phyloP scores from a whole-genome alignment of 2,888 invertebrate species.

The Agrypnus murinus region DNA sequence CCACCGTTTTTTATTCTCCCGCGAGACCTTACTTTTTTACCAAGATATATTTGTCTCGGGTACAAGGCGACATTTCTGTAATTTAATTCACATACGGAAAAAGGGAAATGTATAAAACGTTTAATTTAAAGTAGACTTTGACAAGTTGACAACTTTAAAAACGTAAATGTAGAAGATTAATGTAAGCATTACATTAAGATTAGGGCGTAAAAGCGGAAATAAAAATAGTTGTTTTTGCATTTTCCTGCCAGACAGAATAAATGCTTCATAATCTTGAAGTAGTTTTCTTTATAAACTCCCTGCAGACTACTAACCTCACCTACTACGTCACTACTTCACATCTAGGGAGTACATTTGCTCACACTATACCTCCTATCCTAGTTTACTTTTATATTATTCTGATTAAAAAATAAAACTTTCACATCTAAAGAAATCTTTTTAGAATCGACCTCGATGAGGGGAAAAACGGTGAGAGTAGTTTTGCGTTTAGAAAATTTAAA shows the following conservation, averaged over 20 bases:
- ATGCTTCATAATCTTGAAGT: slow-evolving; percentile 37
- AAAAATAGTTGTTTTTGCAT: slow-evolving; percentile 34
- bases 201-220: not conserved
- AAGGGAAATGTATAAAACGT: not conserved
- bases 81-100: no score
- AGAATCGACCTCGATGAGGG: no score
- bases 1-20: slow-evolving; percentile 18
- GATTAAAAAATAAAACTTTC: slow-evolving; percentile 1
- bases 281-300: slow-evolving; percentile 30
- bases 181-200: slow-evolving; percentile 3
- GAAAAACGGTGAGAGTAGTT: slow-evolving; percentile 1
- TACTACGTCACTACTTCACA: slow-evolving; percentile 1
- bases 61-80: no score
- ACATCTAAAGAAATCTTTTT: not conserved
- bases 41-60: slow-evolving; percentile 13
- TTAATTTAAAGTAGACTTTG: not conserved
- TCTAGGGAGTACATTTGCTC: slow-evolving; percentile 10
- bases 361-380: no score
- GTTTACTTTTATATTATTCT: not conserved
- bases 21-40: slow-evolving; percentile 2
- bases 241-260: slow-evolving; percentile 32
- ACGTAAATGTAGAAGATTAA: not conserved
- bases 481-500: slow-evolving; percentile 30
- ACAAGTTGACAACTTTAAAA: not conserved
- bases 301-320: not conserved